Base-by-base conservation (phyloP, 2,113 vertebrate species). In the Tautogolabrus adspersus region DNA sequence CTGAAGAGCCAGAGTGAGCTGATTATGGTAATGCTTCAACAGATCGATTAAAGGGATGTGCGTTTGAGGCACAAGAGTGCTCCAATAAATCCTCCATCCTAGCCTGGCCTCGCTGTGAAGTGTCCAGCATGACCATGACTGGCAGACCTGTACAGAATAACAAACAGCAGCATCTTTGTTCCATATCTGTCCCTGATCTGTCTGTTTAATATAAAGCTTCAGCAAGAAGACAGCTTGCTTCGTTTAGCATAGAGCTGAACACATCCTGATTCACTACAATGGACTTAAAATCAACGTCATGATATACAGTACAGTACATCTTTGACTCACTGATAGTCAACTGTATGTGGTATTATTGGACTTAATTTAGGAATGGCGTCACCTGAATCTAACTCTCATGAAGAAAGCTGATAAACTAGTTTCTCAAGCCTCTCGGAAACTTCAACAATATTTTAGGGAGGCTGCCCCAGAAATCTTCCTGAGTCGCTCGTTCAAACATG, bases 21-120 rank as follows among this genome's bases (percentile, higher is more conserved):
- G 82, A 82, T 88, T 85, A 88, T 84, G 85, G 85, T 89, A 90
- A 90, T 91, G 86, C 85, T 85, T 88, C 72, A 77, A 70, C 54
- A 8, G 79, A 92, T 93, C 83, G 77, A 92, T 93, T 83, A 64
- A 72, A 87, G 77, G 78, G 88, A 88, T 90, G 79, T 84, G 77
- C 72, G 60, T 85, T 80, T 83, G 88, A 83, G 79, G 79, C 87
- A 83, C 60, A 77, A 62, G 79, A 83, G 59, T 21, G n/a, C 81
- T 66, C 66, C 82, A 70, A 84, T 89, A 89, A 89, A 90, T 90
- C 73, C 87, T 84, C 52, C 18, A 51, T 75, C 46, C 64, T 79
- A 22, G 13, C 80, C 61, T 68, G 49, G 70, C 30, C 79, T 87
- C 10, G 18, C 34, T 42, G 26, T 77, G 64, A 80, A 66, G 66